These are phyloP conservation scores for Pelobates fuscus DNA, from an alignment of 2,113 vertebrate species.

Conservation along the genomic window DNA sequence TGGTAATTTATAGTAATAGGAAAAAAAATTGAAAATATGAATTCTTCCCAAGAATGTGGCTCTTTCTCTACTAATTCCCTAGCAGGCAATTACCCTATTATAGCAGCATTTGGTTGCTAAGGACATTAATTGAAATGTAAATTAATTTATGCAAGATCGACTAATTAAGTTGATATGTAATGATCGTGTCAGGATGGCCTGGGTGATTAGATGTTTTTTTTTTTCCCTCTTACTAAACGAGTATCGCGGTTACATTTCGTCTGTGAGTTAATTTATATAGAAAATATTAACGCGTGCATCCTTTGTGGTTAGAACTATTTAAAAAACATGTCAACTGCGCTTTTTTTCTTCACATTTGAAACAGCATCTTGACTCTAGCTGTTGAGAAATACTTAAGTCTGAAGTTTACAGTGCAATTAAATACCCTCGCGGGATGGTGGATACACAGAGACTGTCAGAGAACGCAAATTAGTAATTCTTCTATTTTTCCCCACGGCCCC, in stretches of 20 bases:
- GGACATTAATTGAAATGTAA: constrained; percentile 85
- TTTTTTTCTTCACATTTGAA: constrained; percentile 63
- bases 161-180: constrained; percentile 84
- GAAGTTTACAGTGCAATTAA: constrained; percentile 75
- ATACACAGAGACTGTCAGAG: constrained; percentile 61
- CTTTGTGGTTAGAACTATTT: constrained; percentile 59
- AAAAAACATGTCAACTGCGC: constrained; percentile 68
- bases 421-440: constrained; percentile 62
- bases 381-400: constrained; percentile 68
- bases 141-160: constrained; percentile 79
- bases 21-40: constrained; percentile 74
- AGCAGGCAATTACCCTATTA: constrained; percentile 83
- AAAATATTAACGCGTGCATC: constrained; percentile 53
- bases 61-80: constrained; percentile 82
- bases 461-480: constrained; percentile 68
- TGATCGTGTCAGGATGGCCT: constrained; percentile 75
- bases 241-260: constrained; percentile 40
- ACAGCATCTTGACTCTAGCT: constrained; percentile 62
- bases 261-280: constrained; percentile 28
- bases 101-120: constrained; percentile 75
- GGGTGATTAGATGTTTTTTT: constrained; percentile 73
- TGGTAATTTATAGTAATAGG: constrained; percentile 84
- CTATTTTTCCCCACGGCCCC: constrained; percentile 61
- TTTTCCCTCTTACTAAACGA: constrained; percentile 70
- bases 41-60: constrained; percentile 76